These are phyloP conservation scores for Hyles euphorbiae DNA, from an alignment of 1,140 invertebrate genomes.

Conservation along the genomic window DNA sequence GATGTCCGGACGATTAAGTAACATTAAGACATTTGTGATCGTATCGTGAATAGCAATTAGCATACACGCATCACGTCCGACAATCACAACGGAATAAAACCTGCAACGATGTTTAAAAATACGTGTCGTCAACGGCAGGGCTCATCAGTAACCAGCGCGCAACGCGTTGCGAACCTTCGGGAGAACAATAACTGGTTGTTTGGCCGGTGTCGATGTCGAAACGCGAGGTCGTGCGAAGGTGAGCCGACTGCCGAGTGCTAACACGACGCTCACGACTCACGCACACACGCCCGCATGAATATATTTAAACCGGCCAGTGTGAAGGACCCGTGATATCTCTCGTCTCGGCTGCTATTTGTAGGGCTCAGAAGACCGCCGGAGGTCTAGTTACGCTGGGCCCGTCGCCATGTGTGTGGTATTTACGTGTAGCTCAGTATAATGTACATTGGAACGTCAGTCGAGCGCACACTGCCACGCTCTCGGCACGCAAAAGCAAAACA, in stretches of 20 bases:
- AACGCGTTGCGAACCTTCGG: slow-evolving; percentile 55
- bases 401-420: slow-evolving; percentile 24
- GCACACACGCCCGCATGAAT: slow-evolving; percentile 30
- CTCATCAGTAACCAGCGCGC: slow-evolving; percentile 66
- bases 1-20: too few species aligned
- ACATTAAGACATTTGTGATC: too few species aligned
- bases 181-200: slow-evolving; percentile 64
- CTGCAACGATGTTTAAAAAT: slow-evolving; percentile 45
- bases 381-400: slow-evolving; percentile 22
- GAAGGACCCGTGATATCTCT: slow-evolving; percentile 1
- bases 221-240: slow-evolving; percentile 70
- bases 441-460: slow-evolving; percentile 26
- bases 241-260: slow-evolving; percentile 58
- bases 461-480: slow-evolving; percentile 30
- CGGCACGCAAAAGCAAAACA: slow-evolving; percentile 55
- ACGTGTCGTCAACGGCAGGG: slow-evolving; percentile 23
- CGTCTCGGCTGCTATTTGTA: not conserved
- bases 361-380: not conserved
- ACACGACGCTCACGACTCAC: slow-evolving; percentile 48
- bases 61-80: slow-evolving; percentile 2
- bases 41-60: slow-evolving; percentile 4
- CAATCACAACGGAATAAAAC: slow-evolving; percentile 16
- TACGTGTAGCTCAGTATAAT: slow-evolving; percentile 23
- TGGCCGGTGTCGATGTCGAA: slow-evolving; percentile 48
- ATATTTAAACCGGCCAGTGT: slow-evolving; percentile 23